phyloP scores from a whole-genome alignment of 2,113 vertebrate genomes.

The Dasyurus viverrinus region DNA sequence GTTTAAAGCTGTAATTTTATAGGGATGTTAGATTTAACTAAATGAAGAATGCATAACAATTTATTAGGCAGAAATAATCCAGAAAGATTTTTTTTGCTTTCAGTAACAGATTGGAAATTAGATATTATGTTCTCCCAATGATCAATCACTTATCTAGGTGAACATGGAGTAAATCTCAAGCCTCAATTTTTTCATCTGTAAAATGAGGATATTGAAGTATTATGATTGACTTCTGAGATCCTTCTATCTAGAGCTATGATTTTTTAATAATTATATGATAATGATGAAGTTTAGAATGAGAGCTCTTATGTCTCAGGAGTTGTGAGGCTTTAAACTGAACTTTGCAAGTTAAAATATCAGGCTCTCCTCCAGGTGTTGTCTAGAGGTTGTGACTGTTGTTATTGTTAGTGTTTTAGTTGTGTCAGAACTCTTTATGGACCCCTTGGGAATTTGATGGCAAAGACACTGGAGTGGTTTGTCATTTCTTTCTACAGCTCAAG shows the following conservation, averaged over 20 bases:
- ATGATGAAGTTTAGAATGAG: not conserved
- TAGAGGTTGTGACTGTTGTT: not conserved
- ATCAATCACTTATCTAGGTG: not conserved
- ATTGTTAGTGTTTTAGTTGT: not conserved
- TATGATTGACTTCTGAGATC: not conserved
- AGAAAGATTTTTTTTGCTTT: fast-evolving
- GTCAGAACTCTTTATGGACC: not conserved
- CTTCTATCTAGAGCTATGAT: not conserved
- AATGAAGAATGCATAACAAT: not conserved
- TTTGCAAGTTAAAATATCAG: not conserved
- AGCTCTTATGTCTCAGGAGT: not conserved
- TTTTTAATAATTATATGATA: not conserved
- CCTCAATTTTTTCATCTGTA: not conserved
- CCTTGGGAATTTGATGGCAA: not conserved
- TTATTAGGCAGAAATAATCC: not conserved
- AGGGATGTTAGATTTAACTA: not conserved
- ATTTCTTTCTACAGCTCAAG: not conserved
- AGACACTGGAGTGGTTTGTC: not conserved
- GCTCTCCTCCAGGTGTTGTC: not conserved
- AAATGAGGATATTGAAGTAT: not conserved
- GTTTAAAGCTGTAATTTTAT: not conserved
- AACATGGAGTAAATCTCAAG: not conserved
- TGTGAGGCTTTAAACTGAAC: not conserved
- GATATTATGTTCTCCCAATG: not conserved
- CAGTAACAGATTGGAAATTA: not conserved